phyloP scores from a whole-genome alignment of 1,140 invertebrate species.

The Lepidostoma basale region DNA sequence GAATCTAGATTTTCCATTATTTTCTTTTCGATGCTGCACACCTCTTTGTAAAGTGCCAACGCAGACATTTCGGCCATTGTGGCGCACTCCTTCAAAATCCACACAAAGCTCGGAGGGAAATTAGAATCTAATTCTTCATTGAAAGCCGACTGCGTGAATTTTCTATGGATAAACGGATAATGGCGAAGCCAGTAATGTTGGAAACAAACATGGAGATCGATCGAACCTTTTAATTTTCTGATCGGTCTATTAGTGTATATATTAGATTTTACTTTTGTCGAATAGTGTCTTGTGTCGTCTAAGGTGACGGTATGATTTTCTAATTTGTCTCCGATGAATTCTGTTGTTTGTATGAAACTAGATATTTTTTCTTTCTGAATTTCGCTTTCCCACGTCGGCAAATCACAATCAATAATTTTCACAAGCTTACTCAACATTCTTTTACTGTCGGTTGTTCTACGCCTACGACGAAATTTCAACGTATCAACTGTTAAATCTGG shows the following conservation, averaged over 20 bases:
- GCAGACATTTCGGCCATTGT: conserved; percentile 53
- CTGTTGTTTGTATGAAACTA: neutral
- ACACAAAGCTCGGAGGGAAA: conserved; percentile 59
- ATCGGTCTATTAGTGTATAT: neutral
- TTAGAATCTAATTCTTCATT: conserved; percentile 50
- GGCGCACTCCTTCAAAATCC: conserved; percentile 62
- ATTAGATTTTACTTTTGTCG: neutral
- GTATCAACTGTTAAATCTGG: neutral
- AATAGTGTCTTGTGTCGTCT: neutral
- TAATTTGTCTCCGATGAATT: neutral
- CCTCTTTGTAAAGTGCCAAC: conserved; percentile 58
- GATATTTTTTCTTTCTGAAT: neutral
- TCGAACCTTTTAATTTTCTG: conserved; percentile 15
- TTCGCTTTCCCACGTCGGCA: neutral
- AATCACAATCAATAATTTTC: conserved; percentile 22
- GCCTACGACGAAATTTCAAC: conserved; percentile 3
- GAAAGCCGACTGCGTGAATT: conserved; percentile 43
- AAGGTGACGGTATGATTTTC: neutral
- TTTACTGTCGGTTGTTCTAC: neutral
- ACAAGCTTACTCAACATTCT: neutral
- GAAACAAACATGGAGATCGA: conserved; percentile 46
- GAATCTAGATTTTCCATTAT: neutral
- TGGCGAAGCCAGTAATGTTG: conserved; percentile 51
- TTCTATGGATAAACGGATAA: conserved; percentile 39
- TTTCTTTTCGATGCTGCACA: conserved; percentile 50